Percentiles rank a stretch among this genome's conserved stretches.
Evolutionary conservation across 2,888 invertebrate genomes (phyloP).

Genomic region (Eupeodes luniger): DNA sequence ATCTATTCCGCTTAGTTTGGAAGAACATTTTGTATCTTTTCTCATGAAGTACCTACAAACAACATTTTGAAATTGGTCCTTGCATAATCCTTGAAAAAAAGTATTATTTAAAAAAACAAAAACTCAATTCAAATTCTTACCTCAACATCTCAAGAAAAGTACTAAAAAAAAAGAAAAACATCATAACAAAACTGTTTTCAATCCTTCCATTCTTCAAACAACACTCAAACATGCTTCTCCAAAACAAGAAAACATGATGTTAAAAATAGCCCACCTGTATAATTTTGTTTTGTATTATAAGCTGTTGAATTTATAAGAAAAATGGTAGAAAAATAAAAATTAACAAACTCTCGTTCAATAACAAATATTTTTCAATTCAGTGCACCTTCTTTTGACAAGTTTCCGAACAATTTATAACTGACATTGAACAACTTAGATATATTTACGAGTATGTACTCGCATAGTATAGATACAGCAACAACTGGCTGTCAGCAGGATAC

Average conservation of each 20-base stretch:
- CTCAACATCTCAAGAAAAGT: too few relatives aligned
- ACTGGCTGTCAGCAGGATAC: background rate
- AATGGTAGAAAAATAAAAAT: background rate
- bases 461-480: background rate
- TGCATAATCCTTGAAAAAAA: too few relatives aligned
- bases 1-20: too few relatives aligned
- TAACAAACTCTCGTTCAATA: background rate
- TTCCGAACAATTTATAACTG: constrained; percentile 10
- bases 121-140: too few relatives aligned
- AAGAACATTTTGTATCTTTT: too few relatives aligned
- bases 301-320: background rate
- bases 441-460: too few relatives aligned
- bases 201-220: background rate
- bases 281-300: background rate
- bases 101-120: too few relatives aligned
- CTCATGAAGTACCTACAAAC: too few relatives aligned
- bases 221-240: background rate
- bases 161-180: too few relatives aligned
- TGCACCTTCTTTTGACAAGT: constrained; percentile 12
- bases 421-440: background rate
- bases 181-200: background rate
- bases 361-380: constrained; percentile 24
- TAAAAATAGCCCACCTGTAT: background rate
- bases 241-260: background rate
- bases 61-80: too few relatives aligned